Evolutionary conservation across 2,888 invertebrate species (phyloP).

Genomic region (Nomada fucata): DNA sequence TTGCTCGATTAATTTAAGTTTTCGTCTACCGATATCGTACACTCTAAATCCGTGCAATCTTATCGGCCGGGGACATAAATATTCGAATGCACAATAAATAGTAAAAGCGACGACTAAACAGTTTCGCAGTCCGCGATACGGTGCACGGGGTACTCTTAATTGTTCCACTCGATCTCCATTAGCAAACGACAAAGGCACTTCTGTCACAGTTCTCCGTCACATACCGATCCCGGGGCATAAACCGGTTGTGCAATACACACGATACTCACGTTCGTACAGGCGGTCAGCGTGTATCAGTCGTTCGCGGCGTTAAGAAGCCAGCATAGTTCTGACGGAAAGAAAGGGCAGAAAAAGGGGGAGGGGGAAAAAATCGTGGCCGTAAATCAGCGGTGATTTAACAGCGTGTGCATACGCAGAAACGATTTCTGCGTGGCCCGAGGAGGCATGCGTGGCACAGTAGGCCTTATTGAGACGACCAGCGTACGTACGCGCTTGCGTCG

Average conservation of each 20-base stretch:
- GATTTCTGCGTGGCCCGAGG: constrained; percentile 44
- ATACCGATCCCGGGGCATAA: neutral
- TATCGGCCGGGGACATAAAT: no score
- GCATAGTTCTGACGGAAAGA: neutral
- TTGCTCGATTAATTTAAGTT: no score
- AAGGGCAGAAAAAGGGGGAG: neutral
- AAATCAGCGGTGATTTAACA: constrained; percentile 34
- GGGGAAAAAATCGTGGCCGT: neutral
- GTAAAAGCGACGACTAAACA: no score
- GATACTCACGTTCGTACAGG: neutral
- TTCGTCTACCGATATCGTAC: no score
- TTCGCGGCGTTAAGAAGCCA: constrained; percentile 18
- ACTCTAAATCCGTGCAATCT: no score
- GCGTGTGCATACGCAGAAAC: constrained; percentile 20
- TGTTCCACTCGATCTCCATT: no score
- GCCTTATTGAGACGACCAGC: constrained; percentile 50
- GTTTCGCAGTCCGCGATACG: no score
- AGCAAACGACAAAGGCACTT: no score
- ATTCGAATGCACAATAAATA: no score
- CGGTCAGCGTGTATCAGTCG: neutral
- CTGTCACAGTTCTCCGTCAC: constrained; percentile 4
- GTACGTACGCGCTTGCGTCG: constrained; percentile 48
- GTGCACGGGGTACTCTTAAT: no score
- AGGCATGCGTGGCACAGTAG: constrained; percentile 52
- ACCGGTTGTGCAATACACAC: no score